Evolutionary conservation across 2,113 vertebrate genomes (phyloP), one percentile per base, ranked within the genome.

Genomic region (Seriola rivoliana): DNA sequence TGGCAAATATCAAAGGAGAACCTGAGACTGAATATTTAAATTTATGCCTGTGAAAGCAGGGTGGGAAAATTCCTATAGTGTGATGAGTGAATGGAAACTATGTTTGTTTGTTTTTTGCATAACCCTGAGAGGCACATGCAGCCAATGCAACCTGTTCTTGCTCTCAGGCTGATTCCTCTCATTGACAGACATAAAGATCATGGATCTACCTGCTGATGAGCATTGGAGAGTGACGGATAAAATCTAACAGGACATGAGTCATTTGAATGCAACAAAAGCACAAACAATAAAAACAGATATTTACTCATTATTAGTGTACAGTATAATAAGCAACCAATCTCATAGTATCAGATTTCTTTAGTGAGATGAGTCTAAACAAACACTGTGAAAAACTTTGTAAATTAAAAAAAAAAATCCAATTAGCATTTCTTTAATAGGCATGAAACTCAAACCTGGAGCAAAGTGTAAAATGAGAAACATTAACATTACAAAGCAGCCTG

Each of bases 81-180:
- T 77, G 78, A 67, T 52, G 57, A 76, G n/a, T 81, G 38, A 90
- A 85, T 59, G 34, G 40, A 69, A 88, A 77, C 67, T 80, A 82
- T 84, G 81, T 7, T 57, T 13, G 42, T 57, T 55, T 72, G 50
- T 23, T 13, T 57, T 57, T 55, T 72, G 46, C 21, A 38, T 78
- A 64, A 69, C 50, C 52, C 29, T 78, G 12, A 34, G 19, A 80
- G 29, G 38, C 69, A 86, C 62, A 58, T 82, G 67, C 14, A 75
- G 75, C 21, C 52, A 80, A 8, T 23, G 11, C 25, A 58, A 79
- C 44, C 50, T 60, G 76, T 68, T 69, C 12, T 6, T 64, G 42
- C 44, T 78, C 40, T 46, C 50, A 29, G 71, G 59, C 42, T 48
- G 11, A 82, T 76, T 46, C 46, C 62, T 83, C 36, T 70, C 21